A percentile compares a stretch with the other conserved stretches of the same genome.
Evolutionary conservation across 2,888 invertebrate species (phyloP).

Genomic region (Phaonia tiefii): DNA sequence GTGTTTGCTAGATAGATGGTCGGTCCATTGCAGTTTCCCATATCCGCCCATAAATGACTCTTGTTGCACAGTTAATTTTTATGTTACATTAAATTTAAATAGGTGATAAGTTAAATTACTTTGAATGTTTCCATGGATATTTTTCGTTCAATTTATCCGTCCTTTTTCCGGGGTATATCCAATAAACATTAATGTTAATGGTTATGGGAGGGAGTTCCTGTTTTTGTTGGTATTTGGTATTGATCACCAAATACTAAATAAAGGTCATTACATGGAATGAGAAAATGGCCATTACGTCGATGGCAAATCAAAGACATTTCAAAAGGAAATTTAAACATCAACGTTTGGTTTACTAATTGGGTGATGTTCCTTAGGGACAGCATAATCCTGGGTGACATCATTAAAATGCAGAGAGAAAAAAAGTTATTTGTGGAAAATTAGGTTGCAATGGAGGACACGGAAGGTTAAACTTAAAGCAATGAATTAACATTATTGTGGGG

Average conservation of each 20-base stretch:
- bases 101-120: constrained; percentile 67
- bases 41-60: constrained; percentile 22
- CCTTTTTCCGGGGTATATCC: background rate
- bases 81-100: constrained; percentile 69
- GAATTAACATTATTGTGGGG: too few species aligned
- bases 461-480: too few species aligned
- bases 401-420: background rate
- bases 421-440: background rate
- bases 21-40: background rate
- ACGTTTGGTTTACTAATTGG: background rate
- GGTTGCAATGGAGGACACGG: background rate
- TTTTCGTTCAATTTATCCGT: constrained; percentile 9
- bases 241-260: constrained; percentile 47
- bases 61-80: constrained; percentile 66
- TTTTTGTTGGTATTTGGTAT: constrained; percentile 31
- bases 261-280: constrained; percentile 39
- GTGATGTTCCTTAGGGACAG: background rate
- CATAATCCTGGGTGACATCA: background rate
- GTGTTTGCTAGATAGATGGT: background rate
- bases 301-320: too few species aligned
- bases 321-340: constrained; percentile 14
- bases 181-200: constrained; percentile 40
- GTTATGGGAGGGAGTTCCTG: constrained; percentile 2
- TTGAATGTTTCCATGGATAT: background rate
- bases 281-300: background rate